phyloP scores from a whole-genome alignment of 2,113 vertebrate species.

The Oophaga pumilio region DNA sequence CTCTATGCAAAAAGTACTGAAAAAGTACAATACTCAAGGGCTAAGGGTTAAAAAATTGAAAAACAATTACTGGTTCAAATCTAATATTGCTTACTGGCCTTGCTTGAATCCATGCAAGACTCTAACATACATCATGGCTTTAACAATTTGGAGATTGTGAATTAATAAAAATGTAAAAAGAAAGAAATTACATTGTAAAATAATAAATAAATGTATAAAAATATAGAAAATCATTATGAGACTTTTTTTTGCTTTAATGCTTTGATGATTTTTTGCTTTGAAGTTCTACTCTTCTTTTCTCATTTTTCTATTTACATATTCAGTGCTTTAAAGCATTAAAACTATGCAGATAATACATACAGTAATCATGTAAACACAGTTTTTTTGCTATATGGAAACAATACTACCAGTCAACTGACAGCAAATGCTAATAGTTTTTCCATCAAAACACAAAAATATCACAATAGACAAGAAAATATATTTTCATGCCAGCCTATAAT shows the following conservation, averaged over 20 bases:
- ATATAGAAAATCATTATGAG: constrained; percentile 46
- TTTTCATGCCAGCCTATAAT: neutral
- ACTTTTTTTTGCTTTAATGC: neutral
- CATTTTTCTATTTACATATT: constrained; percentile 10
- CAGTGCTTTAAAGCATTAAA: neutral
- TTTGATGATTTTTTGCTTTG: constrained; percentile 33
- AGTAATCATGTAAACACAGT: neutral
- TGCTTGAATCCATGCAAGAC: constrained; percentile 68
- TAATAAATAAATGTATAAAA: constrained; percentile 11
- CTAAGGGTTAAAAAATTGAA: constrained; percentile 67
- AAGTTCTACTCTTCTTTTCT: neutral
- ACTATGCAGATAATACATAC: constrained; percentile 18
- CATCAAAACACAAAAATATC: constrained; percentile 12
- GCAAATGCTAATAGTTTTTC: neutral
- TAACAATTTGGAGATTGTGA: constrained; percentile 46
- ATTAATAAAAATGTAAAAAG: neutral
- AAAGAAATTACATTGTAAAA: neutral
- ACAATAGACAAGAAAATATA: constrained; percentile 20
- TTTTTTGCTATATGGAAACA: neutral
- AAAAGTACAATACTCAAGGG: constrained; percentile 65
- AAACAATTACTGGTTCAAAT: constrained; percentile 64
- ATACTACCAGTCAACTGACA: neutral
- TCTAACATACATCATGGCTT: constrained; percentile 70
- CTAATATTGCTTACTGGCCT: constrained; percentile 74
- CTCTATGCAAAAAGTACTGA: constrained; percentile 63